Base-by-base conservation (phyloP, 2,888 invertebrate species). In the Azorinus chamasolen region DNA sequence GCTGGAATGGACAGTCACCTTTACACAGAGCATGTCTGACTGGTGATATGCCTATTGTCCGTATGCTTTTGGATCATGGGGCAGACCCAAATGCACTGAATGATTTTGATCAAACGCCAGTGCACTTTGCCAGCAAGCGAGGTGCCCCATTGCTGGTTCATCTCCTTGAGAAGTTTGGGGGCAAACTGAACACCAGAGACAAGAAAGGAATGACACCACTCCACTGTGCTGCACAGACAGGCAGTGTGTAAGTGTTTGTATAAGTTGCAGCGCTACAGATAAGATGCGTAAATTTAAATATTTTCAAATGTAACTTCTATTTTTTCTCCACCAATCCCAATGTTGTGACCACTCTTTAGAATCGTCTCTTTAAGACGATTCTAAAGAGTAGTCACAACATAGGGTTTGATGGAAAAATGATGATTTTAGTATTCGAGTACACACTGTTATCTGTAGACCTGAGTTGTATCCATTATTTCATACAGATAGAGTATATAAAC, bases 91-190 rank as follows among this genome's bases (percentile, higher is more conserved):
- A 93, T 78, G 83, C 84, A 22, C 37, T 53, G 5, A 91, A 91
- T 75, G 87, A 90, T 46, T 89, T 86, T 68, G 73, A 84, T 45
- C 92, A 92, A 69, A 92, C 92, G 1, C 90, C 92, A 3, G 69
- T 92, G 10, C 91, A 90, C 69, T 91, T 90, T 80, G 91, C 92
- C 8, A 89, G 91, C 64, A 89, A 90, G 66, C 74, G 90, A 57
- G 92, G 91, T 4, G 72, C 84, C n/a, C 88, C 89, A 1, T 46
- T 74, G 18, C 72, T 90, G 18, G 83, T 92, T 8, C 87, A 91
- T 55, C 55, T 86, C 1, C 64, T 92, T 50, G 46, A 87, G 20
- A 81, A 90, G 46, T 81, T 79, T 62, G 91, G 90, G 24, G 92
- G 87, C 8, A 84, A 88, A 58, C 25, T 90, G 10, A 77, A 75